Percentiles rank a stretch among this genome's conserved stretches.
Conservation (phyloP, 2,113 vertebrate species). For the Protomyctophum bolini region DNA sequence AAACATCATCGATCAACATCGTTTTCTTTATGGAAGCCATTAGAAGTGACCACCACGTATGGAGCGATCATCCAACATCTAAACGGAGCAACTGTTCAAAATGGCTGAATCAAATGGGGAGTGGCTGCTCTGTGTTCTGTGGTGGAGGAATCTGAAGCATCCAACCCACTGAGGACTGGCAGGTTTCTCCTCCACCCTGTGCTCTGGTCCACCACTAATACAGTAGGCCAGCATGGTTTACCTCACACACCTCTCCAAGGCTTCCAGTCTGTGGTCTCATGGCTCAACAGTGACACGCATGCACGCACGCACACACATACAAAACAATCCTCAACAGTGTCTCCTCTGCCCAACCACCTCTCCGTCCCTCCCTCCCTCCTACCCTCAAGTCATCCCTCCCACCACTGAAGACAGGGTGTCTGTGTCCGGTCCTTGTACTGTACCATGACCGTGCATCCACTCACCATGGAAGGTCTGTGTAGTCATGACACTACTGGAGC, state of each 20-base stretch:
- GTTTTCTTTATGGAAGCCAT: no score
- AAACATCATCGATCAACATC: no score
- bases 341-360: slow-evolving; percentile 35
- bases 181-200: slow-evolving; percentile 28
- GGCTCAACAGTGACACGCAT: slow-evolving; percentile 42
- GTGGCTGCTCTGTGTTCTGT: neutral
- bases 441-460: slow-evolving; percentile 48
- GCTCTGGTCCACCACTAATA: slow-evolving; percentile 27
- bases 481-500: slow-evolving; percentile 15
- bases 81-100: neutral
- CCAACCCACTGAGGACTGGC: slow-evolving; percentile 13
- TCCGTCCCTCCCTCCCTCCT: slow-evolving; percentile 3
- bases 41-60: no score
- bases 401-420: slow-evolving; percentile 2
- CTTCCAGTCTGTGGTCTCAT: slow-evolving; percentile 33
- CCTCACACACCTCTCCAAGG: slow-evolving; percentile 29
- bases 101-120: neutral
- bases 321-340: no score
- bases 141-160: slow-evolving; percentile 13
- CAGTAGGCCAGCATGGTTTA: slow-evolving; percentile 49
- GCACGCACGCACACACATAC: neutral
- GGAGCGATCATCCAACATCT: no score
- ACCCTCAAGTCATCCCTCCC: slow-evolving; percentile 15
- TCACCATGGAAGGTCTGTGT: slow-evolving; percentile 44
- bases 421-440: slow-evolving; percentile 29